These are phyloP conservation scores for Vesta saturnalis DNA, from an alignment of 2,888 invertebrate species.

Conservation along the genomic window DNA sequence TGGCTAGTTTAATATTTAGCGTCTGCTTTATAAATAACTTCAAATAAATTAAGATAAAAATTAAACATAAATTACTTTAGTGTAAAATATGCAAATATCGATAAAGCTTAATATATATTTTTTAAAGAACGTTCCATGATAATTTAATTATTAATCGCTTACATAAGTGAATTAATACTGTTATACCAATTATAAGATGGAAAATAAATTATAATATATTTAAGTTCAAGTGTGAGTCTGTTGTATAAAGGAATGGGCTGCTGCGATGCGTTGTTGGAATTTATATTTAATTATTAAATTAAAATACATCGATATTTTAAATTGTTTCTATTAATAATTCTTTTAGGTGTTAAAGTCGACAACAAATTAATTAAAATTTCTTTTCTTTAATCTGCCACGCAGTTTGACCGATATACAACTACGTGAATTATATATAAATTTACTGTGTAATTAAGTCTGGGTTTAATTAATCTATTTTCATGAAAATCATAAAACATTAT, in stretches of 20 bases:
- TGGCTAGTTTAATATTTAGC: too few species aligned
- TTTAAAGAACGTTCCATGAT: background rate
- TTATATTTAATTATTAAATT: slow-evolving; percentile 9
- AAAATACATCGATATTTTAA: slow-evolving; percentile 3
- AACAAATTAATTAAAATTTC: slow-evolving; percentile 2
- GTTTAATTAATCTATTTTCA: slow-evolving; percentile 6
- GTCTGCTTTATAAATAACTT: background rate
- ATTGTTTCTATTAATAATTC: slow-evolving; percentile 12
- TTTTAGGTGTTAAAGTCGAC: slow-evolving; percentile 12
- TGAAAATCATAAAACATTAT: slow-evolving; percentile 9
- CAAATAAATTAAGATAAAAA: background rate
- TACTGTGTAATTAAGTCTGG: too few species aligned
- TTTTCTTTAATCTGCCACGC: background rate
- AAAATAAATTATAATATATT: slow-evolving; percentile 11
- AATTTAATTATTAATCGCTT: slow-evolving; percentile 11
- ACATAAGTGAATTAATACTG: slow-evolving; percentile 4
- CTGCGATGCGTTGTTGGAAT: slow-evolving; percentile 9
- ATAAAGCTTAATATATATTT: background rate
- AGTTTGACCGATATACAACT: too few species aligned
- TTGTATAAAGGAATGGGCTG: background rate
- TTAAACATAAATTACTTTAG: background rate
- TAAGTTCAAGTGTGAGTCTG: slow-evolving; percentile 1
- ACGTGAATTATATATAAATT: too few species aligned
- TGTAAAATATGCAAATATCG: slow-evolving; percentile 1
- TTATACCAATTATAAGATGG: slow-evolving; percentile 11